These are phyloP conservation scores for Acropora tenuis DNA, from an alignment of 64 coral and sea anemone species.

Conservation along the genomic window DNA sequence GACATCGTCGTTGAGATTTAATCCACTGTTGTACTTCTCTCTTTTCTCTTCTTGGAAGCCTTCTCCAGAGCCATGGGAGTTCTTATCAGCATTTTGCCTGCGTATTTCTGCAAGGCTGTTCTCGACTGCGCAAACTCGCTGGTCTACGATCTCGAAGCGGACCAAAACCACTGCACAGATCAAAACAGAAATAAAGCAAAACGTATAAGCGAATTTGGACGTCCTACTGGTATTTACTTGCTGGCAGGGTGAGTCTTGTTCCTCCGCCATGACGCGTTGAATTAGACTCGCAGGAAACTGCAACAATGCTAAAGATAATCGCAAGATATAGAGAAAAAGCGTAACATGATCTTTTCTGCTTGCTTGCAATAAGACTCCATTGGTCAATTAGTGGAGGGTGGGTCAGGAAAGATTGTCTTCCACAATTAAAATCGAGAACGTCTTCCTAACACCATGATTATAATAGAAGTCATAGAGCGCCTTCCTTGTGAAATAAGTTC, in stretches of 20 bases:
- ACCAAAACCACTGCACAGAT: constrained; percentile 15
- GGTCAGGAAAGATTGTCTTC: too few relatives aligned
- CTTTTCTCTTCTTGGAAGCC: not conserved
- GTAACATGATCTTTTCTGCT: too few relatives aligned
- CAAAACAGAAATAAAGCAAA: constrained; percentile 5
- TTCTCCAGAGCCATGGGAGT: not conserved
- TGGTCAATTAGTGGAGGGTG: too few relatives aligned
- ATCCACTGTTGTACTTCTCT: too few relatives aligned
- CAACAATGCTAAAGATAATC: too few relatives aligned
- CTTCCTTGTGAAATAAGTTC: too few relatives aligned
- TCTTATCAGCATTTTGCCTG: not conserved
- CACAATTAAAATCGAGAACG: too few relatives aligned
- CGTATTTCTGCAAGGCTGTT: not conserved
- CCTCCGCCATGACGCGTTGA: not conserved
- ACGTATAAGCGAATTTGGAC: not conserved
- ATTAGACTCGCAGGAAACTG: not conserved
- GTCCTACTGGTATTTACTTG: not conserved
- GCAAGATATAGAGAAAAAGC: too few relatives aligned
- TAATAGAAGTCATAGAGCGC: too few relatives aligned
- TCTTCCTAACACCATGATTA: too few relatives aligned
- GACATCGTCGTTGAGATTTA: too few relatives aligned
- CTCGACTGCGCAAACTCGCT: constrained; percentile 7
- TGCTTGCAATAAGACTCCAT: too few relatives aligned
- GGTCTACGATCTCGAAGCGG: constrained; percentile 11
- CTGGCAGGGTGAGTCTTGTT: not conserved